Base-by-base conservation (phyloP, 2,888 invertebrate species). In the Cryptocephalus moraei region DNA sequence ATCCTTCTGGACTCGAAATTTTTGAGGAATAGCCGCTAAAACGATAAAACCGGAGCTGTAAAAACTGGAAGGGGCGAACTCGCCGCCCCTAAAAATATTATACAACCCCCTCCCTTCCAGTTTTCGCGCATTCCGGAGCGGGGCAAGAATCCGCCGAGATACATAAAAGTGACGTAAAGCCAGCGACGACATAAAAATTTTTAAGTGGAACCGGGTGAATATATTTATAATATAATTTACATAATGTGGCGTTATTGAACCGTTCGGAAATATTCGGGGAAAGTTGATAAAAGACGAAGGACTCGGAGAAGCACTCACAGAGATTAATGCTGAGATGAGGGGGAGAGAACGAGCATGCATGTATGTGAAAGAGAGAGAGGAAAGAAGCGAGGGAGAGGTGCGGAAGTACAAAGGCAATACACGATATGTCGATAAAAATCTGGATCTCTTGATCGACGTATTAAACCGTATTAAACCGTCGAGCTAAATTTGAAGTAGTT, bases 181-280 rank as follows among this genome's bases (percentile, higher is more conserved):
- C 36, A 36, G 36, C 12, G 40, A 40, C 48, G 45, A 41, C 50
- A 48, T 47, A 48, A 50, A 50, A 50, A 56, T 54, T 54, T 50
- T 50, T 54, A 52, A 55, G 50, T 54, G 51, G 51, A 50, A 51
- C 49, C 49, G 49, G 47, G 47, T 52, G 54, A 53, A 56, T 57
- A 55, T 58, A 57, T 60, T 54, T 57, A 56, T 62, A 59, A 61
- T 62, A 55, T 59, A 64, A 67, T 67, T 66, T 66, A 60, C 67
- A 66, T 67, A 66, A 66, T 63, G 64, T 58, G 41, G 58, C 61
- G 59, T 61, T 63, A 66, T 63, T 57, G 62, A 61, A 62, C 56
- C 33, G 43, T 32, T 47, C 47, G 43, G 43, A 22, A 33, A 43
- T 47, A 39, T 39, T 39, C 40, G 12, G 38, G 38, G 14, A 44